Evolutionary conservation across 2,113 vertebrate species (phyloP), one percentile per base, ranked within the genome.

Genomic region (Aythya baeri): DNA sequence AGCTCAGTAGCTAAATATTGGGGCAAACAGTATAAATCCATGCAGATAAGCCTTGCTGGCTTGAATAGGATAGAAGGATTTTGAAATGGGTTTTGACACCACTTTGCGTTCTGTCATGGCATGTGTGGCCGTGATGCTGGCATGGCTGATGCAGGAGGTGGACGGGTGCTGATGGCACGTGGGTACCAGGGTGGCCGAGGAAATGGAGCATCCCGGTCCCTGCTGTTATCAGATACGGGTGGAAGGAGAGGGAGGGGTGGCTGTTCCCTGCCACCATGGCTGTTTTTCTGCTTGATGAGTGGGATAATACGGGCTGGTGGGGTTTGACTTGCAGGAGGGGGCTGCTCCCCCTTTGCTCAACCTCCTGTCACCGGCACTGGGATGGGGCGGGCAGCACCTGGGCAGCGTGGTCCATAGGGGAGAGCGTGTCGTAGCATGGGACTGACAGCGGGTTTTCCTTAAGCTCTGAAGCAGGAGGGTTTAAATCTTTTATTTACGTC

Each of bases 11-110:
- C 85, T 94, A 91, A 95, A 95, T 94, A 93, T 96, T 92, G 91
- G 94, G 93, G 86, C 92, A 97, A 95, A 95, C 86, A 88, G 74
- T 76, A 78, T 94, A 96, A 96, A 97, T 97, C 96, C 91, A 84
- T 66, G 73, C 41, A 79, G 83, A 90, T 96, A 95, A 92, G 88
- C 90, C 77, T 88, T 31, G 27, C 86, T 76, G 88, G 80, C 81
- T 86, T 79, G 62, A 92, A 88, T 50, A 95, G 92, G 90, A 93
- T 84, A 79, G 93, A 93, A 73, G 74, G 93, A 76, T 92, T 94
- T 95, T 0, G 0, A 79, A 92, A 95, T 66, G 74, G 86, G 74
- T 63, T 96, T 88, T 2, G 13, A 84, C 62, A 36, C 32, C 0
- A 0, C 74, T 87, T 78, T 86, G 86, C 2, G 1, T 87, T 91